phyloP scores from a whole-genome alignment of 2,113 vertebrate species.

The Gallinago undulata region DNA sequence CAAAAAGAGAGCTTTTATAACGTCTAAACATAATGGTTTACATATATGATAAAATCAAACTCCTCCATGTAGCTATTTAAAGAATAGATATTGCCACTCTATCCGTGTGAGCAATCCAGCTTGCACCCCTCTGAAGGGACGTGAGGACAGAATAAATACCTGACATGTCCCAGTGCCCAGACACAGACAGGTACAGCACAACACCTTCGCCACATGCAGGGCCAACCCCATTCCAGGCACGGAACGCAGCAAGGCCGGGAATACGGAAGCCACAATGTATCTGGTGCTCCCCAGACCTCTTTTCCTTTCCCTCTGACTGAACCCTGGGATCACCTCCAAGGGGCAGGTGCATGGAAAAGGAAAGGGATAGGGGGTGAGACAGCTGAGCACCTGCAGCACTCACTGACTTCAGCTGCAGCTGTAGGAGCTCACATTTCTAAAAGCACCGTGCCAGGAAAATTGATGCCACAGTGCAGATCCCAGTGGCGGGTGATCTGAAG shows the following conservation, averaged over 20 bases:
- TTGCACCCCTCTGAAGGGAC: not conserved
- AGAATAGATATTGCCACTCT: not conserved
- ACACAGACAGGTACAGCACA: not conserved
- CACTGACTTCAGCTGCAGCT: not conserved
- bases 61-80: not conserved
- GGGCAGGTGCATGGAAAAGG: not conserved
- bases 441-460: not conserved
- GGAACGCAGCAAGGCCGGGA: not conserved
- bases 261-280: fast-evolving
- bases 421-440: not conserved
- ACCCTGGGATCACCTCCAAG: not conserved
- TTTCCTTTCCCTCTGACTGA: not conserved
- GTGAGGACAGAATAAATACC: not conserved
- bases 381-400: not conserved
- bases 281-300: not conserved
- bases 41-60: not conserved
- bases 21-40: not conserved
- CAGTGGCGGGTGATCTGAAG: not conserved
- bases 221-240: not conserved
- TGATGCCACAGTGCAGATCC: not conserved
- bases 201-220: fast-evolving
- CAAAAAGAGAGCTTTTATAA: not conserved
- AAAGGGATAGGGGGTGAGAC: not conserved
- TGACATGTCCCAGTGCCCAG: not conserved
- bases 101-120: not conserved